Base-by-base conservation (phyloP, 1,140 invertebrate genomes). In the Palaemon carinicauda region DNA sequence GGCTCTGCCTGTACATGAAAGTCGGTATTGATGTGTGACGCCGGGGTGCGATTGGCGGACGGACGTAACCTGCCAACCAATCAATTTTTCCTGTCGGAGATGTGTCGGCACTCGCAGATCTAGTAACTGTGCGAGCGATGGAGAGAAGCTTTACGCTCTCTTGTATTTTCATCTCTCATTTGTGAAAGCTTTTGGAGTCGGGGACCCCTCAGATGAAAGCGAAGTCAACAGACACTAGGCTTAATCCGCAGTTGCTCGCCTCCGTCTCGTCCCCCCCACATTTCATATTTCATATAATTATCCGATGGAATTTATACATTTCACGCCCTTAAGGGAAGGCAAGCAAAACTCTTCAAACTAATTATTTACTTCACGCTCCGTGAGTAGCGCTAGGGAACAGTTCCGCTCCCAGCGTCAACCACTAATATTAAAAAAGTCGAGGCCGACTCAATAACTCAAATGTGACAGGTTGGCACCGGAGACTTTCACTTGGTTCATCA, bases 21-120 rank as follows among this genome's bases (percentile, higher is more conserved):
- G 83, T 86, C 84, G 84, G 84, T 86, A 80, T 80, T 86, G 84
- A 86, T 80, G 84, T 80, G 84, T 74, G 60, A 53, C 17, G 69
- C 77, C 52, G 84, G 19, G 15, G 50, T 52, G 75, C 21, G 77
- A 80, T 86, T 80, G 77, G 84, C 73, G 50, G 65, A n/a, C 77
- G 65, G n/a, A 53, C 52, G 12, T 65, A 17, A 53, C 24, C 84
- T 24, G 75, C 51, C 50, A 24, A 69, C 77, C 83, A 79, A 86
- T 54, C 60, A 79, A 54, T 73, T 41, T 50, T 80, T 14, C 52
- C 21, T 1, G 56, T 12, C 80, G 29, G 24, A 75, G 54, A 69
- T 74, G 65, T 54, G 75, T 82, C 29, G 75, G 56, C 77, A 60
- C 74, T 80, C 50, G 31, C 17, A 52, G 31, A n/a, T 52, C 24